Conservation (phyloP, 2,888 invertebrate genomes). For the Zygothrica quintamaculata region DNA sequence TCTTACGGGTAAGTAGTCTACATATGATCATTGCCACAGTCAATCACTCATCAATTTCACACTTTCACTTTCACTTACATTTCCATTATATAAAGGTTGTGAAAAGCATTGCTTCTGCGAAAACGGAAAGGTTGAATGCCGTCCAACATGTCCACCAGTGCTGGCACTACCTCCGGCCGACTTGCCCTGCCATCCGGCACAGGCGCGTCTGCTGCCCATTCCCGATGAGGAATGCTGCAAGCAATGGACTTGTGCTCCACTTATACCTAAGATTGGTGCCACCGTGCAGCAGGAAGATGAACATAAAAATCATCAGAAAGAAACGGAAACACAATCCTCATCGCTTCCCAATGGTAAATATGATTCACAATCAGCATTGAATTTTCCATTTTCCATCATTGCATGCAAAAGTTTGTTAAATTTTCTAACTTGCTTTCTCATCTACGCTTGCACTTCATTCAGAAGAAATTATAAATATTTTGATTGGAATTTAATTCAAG, state of each 20-base stretch:
- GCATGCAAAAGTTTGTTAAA: conserved; percentile 38
- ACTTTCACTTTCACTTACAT: background rate
- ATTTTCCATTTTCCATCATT: conserved; percentile 9
- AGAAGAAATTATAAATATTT: background rate
- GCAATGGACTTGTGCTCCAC: conserved; percentile 88
- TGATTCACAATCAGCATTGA: conserved; percentile 30
- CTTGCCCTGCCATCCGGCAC: conserved; percentile 89
- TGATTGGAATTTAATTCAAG: conserved; percentile 8
- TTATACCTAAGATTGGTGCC: conserved; percentile 75
- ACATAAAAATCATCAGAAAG: conserved; percentile 22
- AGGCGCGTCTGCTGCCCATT: conserved; percentile 87
- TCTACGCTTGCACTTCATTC: no score
- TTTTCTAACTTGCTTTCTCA: background rate
- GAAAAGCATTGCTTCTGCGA: conserved; percentile 94
- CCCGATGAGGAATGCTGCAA: conserved; percentile 93
- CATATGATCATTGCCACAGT: conserved; percentile 16
- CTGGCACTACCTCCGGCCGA: conserved; percentile 90
- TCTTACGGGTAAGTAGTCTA: conserved; percentile 86
- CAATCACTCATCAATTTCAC: conserved; percentile 1
- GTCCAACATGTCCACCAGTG: conserved; percentile 91
- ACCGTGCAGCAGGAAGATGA: conserved; percentile 36
- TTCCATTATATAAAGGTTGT: conserved; percentile 86
- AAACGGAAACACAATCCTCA: conserved; percentile 10
- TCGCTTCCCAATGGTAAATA: conserved; percentile 73
- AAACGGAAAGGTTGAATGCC: conserved; percentile 93